Base-by-base conservation (phyloP, 2,888 invertebrate genomes). In the Lacanobia wlatinum region DNA sequence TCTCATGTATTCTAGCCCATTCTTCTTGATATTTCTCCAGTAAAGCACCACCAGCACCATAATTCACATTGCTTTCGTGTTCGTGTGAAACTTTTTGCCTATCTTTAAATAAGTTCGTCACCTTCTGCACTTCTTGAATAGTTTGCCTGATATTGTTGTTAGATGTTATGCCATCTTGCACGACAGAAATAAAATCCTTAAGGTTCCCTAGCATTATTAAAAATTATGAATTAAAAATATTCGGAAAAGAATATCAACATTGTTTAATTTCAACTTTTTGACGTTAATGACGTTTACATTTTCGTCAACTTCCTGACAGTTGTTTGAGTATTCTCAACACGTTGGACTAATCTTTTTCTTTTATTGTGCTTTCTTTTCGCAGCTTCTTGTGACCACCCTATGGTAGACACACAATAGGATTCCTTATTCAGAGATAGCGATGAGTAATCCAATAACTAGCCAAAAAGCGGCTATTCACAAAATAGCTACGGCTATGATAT, bases 1-100 rank as follows among this genome's bases (percentile, higher is more conserved):
- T 95, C 79, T 96, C 96, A 83, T 98, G 98, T 60, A 98, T 90
- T 84, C 97, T 97, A 23, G 96, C 97, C 98, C 98, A 98, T 78
- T 97, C 96, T 61, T 97, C 94, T 90, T 98, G 98, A 91, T 97
- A 98, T 91, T 97, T 97, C 78, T 97, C 97, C 62, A 98, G 91
- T 76, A 98, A 93, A 78, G 97, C 97, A 48, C 97, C 97, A 8
- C 98, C 98, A 83, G 97, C 97, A 87, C 97, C 96, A 65, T 93
- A 96, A 82, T 95, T 95, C 1, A 95, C 94, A 89, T 92, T 94
- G 72, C 90, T 92, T 87, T 94, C 94, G 62, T 83, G 90, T 85
- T 94, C 94, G 61, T 83, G 90, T 1, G 84, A 81, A 52, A 90
- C 86, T 86, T 92, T 93, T 61, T 93, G 94, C 83, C 92, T 95